phyloP scores from a whole-genome alignment of 2,888 invertebrate species.

The Sarcophaga variegata region DNA sequence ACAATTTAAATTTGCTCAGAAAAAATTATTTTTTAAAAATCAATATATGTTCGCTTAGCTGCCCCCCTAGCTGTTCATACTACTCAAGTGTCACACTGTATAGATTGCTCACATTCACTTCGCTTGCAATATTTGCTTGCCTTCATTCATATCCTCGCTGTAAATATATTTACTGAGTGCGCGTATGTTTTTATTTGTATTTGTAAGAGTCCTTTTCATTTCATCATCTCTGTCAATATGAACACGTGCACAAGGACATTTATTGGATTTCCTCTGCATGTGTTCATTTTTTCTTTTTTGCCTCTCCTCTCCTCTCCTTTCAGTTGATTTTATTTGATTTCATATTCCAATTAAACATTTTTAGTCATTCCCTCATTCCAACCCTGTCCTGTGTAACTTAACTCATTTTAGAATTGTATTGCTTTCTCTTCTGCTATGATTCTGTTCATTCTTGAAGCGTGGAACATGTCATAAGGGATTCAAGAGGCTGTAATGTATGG shows the following conservation, averaged over 20 bases:
- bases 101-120: not conserved
- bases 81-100: not conserved
- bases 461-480: slow-evolving; percentile 10
- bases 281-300: slow-evolving; percentile 55
- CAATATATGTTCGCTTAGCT: not conserved
- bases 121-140: not conserved
- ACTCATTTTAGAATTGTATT: not conserved
- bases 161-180: not conserved
- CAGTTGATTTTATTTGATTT: slow-evolving; percentile 64
- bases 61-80: not conserved
- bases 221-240: slow-evolving; percentile 55
- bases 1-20: too few species aligned
- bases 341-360: slow-evolving; percentile 63
- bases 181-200: not conserved
- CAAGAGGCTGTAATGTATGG: not conserved
- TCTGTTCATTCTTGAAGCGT: not conserved
- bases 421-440: slow-evolving; percentile 40
- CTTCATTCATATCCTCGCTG: not conserved
- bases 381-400: not conserved
- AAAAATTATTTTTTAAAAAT: too few species aligned
- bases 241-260: slow-evolving; percentile 79
- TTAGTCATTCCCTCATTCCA: not conserved
- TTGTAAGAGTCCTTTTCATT: not conserved
- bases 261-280: slow-evolving; percentile 80
- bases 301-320: slow-evolving; percentile 73